Base-by-base conservation (phyloP, 1,140 invertebrate genomes). In the Leguminivora glycinivorella region DNA sequence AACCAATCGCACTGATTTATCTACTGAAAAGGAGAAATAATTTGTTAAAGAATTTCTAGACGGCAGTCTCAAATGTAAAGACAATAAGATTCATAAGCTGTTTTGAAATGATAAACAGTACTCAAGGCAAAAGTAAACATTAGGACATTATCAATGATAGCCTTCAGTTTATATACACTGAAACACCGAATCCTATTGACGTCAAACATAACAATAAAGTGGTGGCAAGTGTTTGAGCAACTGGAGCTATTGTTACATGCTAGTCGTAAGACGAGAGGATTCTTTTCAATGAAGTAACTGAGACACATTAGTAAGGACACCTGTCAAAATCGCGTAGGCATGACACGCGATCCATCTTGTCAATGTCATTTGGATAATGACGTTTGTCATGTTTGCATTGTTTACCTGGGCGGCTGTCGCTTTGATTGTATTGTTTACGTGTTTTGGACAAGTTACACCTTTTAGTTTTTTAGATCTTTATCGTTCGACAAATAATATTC, bases 1-100 rank as follows among this genome's bases (percentile, higher is more conserved):
- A 78, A 75, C 74, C 72, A 70, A 72, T 71, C 76, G 69, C 72
- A 74, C 73, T 76, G 56, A 63, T 63, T 76, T 77, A 77, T 74
- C 74, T 80, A 70, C 43, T 75, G 70, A 56, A 73, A 70, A 74
- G 2, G 56, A n/a, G 19, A 67, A 68, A 22, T 25, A 40, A 22
- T 34, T 69, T 63, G 58, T 31, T 31, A 14, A 29, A 29, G 58
- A 34, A 63, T 63, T 26, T 60, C 25, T 60, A 29, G 26, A 29
- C 7, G 25, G 24, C 25, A 63, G 58, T 63, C 14, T n/a, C n/a
- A 9, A 52, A 52, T 52, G 7, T 7, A 52, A 52, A 22, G 19
- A 52, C 47, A 52, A 52, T 52, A 52, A 6, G 47, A 52, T 52
- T 52, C 47, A 52, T 17, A 22, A 52, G 17, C 19, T 52, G 19